Percentiles rank a stretch among this genome's conserved stretches.
These are phyloP conservation scores for Heliconius nattereri DNA, from an alignment of 1,140 invertebrate genomes.

Conservation along the genomic window DNA sequence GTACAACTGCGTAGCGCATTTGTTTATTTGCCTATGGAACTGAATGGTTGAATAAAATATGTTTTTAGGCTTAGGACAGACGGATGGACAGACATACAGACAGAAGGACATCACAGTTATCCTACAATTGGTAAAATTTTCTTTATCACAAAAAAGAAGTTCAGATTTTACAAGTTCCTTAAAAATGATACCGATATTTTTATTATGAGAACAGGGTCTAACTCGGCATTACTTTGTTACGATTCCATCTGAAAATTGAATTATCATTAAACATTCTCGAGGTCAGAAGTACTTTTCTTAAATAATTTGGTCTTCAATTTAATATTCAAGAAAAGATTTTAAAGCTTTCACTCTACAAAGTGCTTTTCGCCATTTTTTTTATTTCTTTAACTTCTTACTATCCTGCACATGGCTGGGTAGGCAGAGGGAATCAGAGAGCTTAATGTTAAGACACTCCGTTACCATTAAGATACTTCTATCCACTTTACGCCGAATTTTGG, in stretches of 20 bases:
- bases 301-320: slow-evolving; percentile 25
- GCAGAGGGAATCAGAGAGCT: no score
- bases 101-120: no score
- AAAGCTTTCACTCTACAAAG: not conserved
- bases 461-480: no score
- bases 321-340: not conserved
- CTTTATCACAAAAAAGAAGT: not conserved
- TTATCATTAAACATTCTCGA: slow-evolving; percentile 33
- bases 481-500: no score
- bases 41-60: not conserved
- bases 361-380: not conserved
- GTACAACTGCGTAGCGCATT: not conserved
- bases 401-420: no score
- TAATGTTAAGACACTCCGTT: no score
- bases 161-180: not conserved
- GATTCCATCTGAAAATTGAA: slow-evolving; percentile 38
- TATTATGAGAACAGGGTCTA: slow-evolving; percentile 23
- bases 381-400: no score
- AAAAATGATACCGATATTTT: slow-evolving; percentile 22
- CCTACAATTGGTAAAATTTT: not conserved
- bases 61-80: not conserved
- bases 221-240: slow-evolving; percentile 24
- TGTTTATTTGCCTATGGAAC: not conserved
- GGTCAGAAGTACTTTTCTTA: slow-evolving; percentile 22
- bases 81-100: no score